phyloP scores from a whole-genome alignment of 2,113 vertebrate genomes.

The Carassius auratus region DNA sequence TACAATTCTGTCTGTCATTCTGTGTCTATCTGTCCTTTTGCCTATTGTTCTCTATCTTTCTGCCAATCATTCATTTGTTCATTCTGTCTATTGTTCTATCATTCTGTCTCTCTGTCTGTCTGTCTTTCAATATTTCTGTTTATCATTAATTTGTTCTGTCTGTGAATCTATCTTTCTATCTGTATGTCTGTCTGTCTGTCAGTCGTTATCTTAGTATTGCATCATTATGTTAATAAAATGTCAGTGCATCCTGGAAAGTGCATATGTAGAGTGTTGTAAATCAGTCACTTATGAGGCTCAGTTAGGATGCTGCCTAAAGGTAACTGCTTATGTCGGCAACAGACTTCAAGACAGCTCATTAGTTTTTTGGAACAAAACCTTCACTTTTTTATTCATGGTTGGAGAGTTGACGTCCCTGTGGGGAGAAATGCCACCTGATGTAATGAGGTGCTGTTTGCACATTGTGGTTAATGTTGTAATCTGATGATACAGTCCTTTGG shows the following conservation, averaged over 20 bases:
- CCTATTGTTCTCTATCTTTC: no score
- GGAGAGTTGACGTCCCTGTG: not conserved
- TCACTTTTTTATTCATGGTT: conserved; percentile 1
- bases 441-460: conserved; percentile 17
- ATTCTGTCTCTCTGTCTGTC: not conserved
- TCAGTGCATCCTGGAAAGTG: not conserved
- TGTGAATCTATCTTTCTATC: not conserved
- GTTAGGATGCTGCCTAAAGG: not conserved
- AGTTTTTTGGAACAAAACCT: not conserved
- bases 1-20: no score
- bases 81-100: not conserved
- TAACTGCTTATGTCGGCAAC: not conserved
- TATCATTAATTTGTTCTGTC: not conserved
- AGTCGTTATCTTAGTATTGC: not conserved
- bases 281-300: not conserved
- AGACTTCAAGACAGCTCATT: not conserved
- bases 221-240: not conserved
- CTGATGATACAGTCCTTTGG: conserved; percentile 1
- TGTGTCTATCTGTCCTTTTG: no score
- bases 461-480: conserved; percentile 34
- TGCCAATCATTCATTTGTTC: not conserved
- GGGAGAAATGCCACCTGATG: not conserved
- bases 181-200: no score
- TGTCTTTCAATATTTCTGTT: not conserved
- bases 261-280: not conserved